Percentiles rank a stretch among this genome's conserved stretches.
phyloP scores from a whole-genome alignment of 2,797 vertebrate genomes.

The Morus bassanus region DNA sequence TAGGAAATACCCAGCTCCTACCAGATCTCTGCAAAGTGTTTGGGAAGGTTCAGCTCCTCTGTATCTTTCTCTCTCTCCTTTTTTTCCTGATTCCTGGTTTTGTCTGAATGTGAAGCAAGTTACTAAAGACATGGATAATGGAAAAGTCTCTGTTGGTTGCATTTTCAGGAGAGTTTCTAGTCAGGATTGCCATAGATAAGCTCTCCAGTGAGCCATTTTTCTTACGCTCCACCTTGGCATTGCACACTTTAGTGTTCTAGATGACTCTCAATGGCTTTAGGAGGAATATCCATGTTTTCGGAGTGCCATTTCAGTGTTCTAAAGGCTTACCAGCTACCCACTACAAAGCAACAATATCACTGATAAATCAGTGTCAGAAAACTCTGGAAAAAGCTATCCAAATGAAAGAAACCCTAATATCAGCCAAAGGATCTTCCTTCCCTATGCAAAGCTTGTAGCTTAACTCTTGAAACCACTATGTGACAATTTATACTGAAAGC shows the following conservation, averaged over 20 bases:
- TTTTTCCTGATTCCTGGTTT: not conserved
- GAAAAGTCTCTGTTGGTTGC: not conserved
- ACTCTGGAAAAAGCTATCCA: not conserved
- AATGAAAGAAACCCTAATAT: not conserved
- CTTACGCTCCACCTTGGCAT: not conserved
- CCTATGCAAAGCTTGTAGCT: not conserved
- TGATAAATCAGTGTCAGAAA: not conserved
- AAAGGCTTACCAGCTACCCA: not conserved
- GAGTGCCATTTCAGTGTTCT: not conserved
- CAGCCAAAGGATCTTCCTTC: not conserved
- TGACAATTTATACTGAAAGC: not conserved
- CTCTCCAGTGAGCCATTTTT: not conserved
- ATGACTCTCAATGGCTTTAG: not conserved
- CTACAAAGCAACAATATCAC: accelerated
- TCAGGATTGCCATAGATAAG: not conserved
- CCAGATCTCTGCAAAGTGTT: not conserved
- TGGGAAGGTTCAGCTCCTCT: not conserved
- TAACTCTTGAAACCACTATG: not conserved
- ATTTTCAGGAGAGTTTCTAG: not conserved
- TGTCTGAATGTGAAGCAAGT: not conserved
- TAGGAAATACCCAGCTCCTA: not conserved
- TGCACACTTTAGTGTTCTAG: not conserved
- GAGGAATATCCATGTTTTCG: not conserved
- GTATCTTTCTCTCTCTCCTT: not conserved
- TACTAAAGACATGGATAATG: not conserved